A percentile compares a stretch with the other conserved stretches of the same genome.
Evolutionary conservation across 2,113 vertebrate species (phyloP).

Genomic region (Jacana jacana): DNA sequence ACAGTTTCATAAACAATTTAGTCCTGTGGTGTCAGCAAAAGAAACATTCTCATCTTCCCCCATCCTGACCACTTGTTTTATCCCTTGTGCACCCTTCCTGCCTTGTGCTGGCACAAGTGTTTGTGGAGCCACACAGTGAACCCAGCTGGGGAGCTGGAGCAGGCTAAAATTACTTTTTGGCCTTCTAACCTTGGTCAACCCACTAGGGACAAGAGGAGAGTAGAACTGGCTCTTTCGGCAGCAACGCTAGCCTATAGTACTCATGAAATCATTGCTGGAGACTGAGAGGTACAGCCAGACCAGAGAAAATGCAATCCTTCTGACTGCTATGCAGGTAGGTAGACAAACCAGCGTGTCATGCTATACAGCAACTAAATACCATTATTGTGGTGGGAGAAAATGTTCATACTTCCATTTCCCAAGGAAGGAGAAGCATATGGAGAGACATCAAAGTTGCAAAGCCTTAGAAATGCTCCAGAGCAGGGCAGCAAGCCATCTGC

Average conservation of each 20-base stretch:
- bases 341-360: background rate
- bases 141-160: background rate
- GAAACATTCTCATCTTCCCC: background rate
- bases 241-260: background rate
- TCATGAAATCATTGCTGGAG: background rate
- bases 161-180: background rate
- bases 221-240: background rate
- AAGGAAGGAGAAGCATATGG: background rate
- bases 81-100: background rate
- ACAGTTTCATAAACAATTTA: conserved; percentile 7
- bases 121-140: background rate
- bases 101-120: background rate
- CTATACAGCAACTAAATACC: background rate
- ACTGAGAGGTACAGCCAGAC: background rate
- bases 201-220: background rate
- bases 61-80: conserved; percentile 11
- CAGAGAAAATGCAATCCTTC: background rate
- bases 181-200: background rate
- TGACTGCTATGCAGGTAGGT: background rate
- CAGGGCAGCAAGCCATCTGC: background rate
- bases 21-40: conserved; percentile 10
- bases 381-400: background rate
- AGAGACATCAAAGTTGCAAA: background rate
- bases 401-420: background rate
- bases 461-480: background rate